Evolutionary conservation across 2,113 vertebrate species (phyloP).

Genomic region (Dasyprocta punctata): DNA sequence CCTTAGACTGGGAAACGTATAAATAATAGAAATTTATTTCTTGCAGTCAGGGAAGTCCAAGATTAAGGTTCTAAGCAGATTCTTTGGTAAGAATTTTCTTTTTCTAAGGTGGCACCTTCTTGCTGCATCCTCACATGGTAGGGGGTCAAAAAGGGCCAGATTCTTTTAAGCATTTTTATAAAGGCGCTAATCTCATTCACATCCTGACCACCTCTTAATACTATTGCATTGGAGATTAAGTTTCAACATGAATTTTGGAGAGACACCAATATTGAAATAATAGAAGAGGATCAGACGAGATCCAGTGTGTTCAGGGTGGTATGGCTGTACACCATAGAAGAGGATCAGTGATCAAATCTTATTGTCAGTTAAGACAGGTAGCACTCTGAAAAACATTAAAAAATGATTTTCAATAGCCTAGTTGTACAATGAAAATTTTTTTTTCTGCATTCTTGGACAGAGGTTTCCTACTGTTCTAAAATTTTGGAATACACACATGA

Average conservation of each 20-base stretch:
- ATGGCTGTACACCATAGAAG: background rate
- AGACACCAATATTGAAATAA: background rate
- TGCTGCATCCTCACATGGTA: background rate
- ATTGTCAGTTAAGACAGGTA: slow-evolving; percentile 34
- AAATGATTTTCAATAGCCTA: background rate
- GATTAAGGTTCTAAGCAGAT: background rate
- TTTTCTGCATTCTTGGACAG: slow-evolving; percentile 21
- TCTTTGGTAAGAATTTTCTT: background rate
- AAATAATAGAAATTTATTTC: background rate
- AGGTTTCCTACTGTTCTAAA: slow-evolving; percentile 29
- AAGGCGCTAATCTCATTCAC: background rate
- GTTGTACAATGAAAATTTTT: background rate
- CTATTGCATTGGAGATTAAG: background rate
- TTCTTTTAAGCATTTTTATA: background rate
- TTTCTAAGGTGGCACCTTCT: background rate
- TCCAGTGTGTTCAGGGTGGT: too few relatives aligned
- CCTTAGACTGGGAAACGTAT: background rate
- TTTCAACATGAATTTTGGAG: background rate
- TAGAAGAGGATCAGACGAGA: background rate
- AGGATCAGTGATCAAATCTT: background rate
- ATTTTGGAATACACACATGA: slow-evolving; percentile 19
- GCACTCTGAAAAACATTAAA: background rate
- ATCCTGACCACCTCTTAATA: background rate
- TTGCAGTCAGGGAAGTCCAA: background rate
- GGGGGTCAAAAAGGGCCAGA: background rate